Percentiles rank a stretch among this genome's conserved stretches.
These are phyloP conservation scores for Festucalex cinctus DNA, from an alignment of 2,113 vertebrate genomes.

Conservation along the genomic window DNA sequence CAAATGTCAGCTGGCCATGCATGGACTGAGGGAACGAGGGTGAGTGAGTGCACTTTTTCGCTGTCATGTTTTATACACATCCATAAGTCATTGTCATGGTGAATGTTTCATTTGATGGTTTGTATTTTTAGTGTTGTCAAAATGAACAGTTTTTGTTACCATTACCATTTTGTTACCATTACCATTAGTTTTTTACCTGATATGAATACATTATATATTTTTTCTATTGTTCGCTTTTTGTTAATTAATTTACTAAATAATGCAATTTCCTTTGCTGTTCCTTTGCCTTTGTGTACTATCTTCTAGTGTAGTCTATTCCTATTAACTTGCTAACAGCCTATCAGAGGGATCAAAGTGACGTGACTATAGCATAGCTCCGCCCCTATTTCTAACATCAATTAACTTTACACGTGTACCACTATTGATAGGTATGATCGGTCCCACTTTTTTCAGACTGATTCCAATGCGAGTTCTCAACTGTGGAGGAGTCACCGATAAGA, in stretches of 20 bases:
- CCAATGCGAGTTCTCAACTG: too few species aligned
- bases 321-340: too few species aligned
- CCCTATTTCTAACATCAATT: too few species aligned
- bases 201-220: not conserved
- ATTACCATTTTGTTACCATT: not conserved
- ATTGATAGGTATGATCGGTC: too few species aligned
- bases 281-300: too few species aligned
- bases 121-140: not conserved
- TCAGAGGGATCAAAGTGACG: too few species aligned
- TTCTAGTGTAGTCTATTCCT: too few species aligned
- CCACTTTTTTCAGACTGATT: too few species aligned
- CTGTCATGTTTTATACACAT: not conserved
- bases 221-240: not conserved
- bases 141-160: not conserved
- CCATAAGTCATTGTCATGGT: not conserved
- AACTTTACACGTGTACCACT: too few species aligned
- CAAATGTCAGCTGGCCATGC: constrained; percentile 28
- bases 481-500: too few species aligned
- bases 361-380: too few species aligned
- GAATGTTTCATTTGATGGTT: not conserved
- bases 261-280: too few species aligned
- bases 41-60: constrained; percentile 42
- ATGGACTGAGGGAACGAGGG: constrained; percentile 33
- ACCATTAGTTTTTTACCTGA: not conserved
- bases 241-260: not conserved